Base-by-base conservation (phyloP, 2,797 vertebrate species). In the Etheostoma perlongum region DNA sequence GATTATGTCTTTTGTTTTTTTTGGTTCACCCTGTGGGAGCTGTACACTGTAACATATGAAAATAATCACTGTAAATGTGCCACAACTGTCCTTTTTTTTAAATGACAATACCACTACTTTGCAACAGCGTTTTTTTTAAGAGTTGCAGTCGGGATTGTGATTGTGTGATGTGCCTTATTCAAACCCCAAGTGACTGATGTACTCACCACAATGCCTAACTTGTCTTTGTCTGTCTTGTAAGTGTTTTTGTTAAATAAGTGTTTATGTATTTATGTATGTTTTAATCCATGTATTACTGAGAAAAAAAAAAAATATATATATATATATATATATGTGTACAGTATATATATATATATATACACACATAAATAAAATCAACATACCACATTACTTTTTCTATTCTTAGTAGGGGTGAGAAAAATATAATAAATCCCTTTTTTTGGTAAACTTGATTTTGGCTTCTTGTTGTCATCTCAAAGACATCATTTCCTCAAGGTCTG, bases 381-480 rank as follows among this genome's bases (percentile, higher is more conserved):
- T 93, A 93, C 93, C 91, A 88, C 76, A 61, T 79, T 86, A 66
- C 78, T 89, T 93, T 90, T 90, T 90, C 86, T 72, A 89, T 89
- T 91, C 81, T 86, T 85, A 72, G 76, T 59, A 61, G 89, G 90
- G 91, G 80, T 88, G 82, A 88, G 87, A 83, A 89, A 90, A 84
- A 85, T 70, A 89, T 81, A 89, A 95, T 92, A 95, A 95, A 95
- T 91, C 85, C 89, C 90, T 79, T 73, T 88, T 93, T 95, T 94
- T 86, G 54, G 85, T 89, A 91, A 30, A 61, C 57, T n/a, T 46
- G 23, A 74, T 71, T 82, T 82, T 72, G 67, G 51, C 40, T 79
- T 76, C 27, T 78, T 86, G 57, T 74, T 73, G 23, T 46, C 5
- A 12, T 72, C 55, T 77, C 58, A 61, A n/a, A 46, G 4, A 40